Evolutionary conservation across 2,888 invertebrate species (phyloP).

Genomic region (Digitonthophagus gazella): DNA sequence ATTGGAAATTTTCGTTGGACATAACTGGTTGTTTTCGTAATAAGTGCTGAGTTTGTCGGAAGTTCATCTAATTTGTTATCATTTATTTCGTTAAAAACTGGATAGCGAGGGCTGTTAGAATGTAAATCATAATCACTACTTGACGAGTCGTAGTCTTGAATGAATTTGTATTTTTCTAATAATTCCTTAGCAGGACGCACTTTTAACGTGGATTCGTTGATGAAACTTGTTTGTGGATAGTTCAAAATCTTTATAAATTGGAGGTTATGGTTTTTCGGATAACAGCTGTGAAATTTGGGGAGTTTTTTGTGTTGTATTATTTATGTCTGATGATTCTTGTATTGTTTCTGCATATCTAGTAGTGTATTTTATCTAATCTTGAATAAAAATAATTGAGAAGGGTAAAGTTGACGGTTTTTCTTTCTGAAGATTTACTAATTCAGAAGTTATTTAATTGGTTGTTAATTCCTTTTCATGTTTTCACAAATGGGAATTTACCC

Average conservation of each 20-base stretch:
- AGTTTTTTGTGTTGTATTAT: background rate
- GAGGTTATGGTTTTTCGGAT: background rate
- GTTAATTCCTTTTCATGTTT: no score
- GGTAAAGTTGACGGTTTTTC: background rate
- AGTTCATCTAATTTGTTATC: background rate
- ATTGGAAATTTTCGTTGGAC: background rate
- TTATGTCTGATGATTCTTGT: background rate
- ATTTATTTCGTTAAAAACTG: background rate
- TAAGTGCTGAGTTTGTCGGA: background rate
- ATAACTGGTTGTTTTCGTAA: background rate
- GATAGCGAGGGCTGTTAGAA: background rate
- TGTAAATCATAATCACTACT: background rate
- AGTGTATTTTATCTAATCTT: background rate
- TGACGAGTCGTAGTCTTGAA: background rate
- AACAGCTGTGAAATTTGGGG: background rate
- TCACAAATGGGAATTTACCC: no score
- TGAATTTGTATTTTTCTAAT: background rate
- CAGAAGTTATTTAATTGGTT: background rate
- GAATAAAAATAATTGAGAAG: background rate
- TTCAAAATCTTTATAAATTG: background rate
- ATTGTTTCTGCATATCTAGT: background rate
- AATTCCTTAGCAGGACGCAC: background rate
- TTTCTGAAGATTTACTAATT: background rate
- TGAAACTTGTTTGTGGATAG: background rate
- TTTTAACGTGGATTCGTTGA: background rate